Percentiles rank a stretch among this genome's conserved stretches.
Evolutionary conservation across 2,888 invertebrate genomes (phyloP).

Genomic region (Bembecia ichneumoniformis): DNA sequence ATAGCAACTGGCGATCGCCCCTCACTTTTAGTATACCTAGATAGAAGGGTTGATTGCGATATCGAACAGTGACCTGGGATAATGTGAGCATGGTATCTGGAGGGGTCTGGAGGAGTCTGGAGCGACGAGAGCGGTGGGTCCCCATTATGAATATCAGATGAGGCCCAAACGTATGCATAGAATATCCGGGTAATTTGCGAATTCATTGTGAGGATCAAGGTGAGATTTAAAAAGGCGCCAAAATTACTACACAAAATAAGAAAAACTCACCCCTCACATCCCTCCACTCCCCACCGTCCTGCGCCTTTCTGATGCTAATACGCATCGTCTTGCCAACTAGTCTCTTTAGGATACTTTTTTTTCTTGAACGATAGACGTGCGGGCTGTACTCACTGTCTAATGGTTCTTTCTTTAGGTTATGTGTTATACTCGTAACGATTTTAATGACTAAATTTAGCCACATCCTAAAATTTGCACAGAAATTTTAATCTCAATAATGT

Average conservation of each 20-base stretch:
- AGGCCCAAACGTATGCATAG: conserved; percentile 38
- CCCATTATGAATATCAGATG: conserved; percentile 14
- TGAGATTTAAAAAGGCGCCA: conserved; percentile 35
- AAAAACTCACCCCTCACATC: conserved; percentile 8
- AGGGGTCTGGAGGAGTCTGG: neutral
- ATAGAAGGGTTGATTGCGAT: too few relatives aligned
- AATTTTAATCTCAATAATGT: too few relatives aligned
- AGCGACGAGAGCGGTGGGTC: neutral
- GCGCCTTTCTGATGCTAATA: conserved; percentile 38
- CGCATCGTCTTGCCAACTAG: conserved; percentile 6
- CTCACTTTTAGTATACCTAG: too few relatives aligned
- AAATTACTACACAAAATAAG: conserved; percentile 20
- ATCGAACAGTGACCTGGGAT: too few relatives aligned
- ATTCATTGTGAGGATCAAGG: conserved; percentile 46
- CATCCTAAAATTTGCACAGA: too few relatives aligned
- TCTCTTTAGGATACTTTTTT: neutral
- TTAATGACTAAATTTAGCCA: too few relatives aligned
- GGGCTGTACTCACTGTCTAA: conserved; percentile 32
- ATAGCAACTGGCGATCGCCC: too few relatives aligned
- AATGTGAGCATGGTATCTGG: too few relatives aligned
- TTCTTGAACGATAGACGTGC: conserved; percentile 15
- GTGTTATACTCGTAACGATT: too few relatives aligned
- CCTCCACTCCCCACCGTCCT: neutral
- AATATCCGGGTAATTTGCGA: conserved; percentile 46
- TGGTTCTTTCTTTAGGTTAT: neutral